Evolutionary conservation across 1,140 invertebrate species (phyloP), one percentile per base, ranked within the genome.

Genomic region (Antheraea mylitta): DNA sequence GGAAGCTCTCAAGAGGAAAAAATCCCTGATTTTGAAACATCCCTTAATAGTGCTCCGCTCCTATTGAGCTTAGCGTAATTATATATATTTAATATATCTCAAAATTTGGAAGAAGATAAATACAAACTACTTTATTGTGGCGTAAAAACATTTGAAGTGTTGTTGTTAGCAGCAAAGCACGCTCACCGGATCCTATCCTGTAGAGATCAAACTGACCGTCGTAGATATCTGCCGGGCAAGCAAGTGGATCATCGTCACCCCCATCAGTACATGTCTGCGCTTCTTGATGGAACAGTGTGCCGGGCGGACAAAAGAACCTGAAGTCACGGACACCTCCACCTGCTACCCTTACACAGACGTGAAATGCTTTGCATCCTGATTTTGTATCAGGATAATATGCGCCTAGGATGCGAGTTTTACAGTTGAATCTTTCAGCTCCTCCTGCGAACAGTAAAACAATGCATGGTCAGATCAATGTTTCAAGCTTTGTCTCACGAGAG

Each of bases 341-440:
- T 16, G 96, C 95, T 30, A 97, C 96, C 82, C 96, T 96, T 22
- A 97, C 96, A 85, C 97, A 98, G 62, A 98, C 96, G 83, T 98
- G 97, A 90, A 98, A 98, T 93, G 98, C 96, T 91, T 98, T 97
- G 91, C 97, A 98, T 81, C 97, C 96, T 0, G 97, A 96, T 87
- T 98, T 97, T 0, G 95, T 94, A 91, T 98, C 97, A 13, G 97
- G 97, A 86, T 98, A 98, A 89, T 98, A 98, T 58, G 97, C 97
- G 70, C 97, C 97, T 19, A 97, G 94, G 76, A 97, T 96, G 90
- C 98, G 97, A 78, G 97, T 96, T 71, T 95, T 93, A 90, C 98
- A 98, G 73, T 95, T 95, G 93, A 98, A 98, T 66, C 94, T 94
- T 60, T 97, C 98, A 73, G 96, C 95, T 67, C 97, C 97, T 94